Base-by-base conservation (phyloP, 2,888 invertebrate species). In the Caenorhabditis zanzibari region DNA sequence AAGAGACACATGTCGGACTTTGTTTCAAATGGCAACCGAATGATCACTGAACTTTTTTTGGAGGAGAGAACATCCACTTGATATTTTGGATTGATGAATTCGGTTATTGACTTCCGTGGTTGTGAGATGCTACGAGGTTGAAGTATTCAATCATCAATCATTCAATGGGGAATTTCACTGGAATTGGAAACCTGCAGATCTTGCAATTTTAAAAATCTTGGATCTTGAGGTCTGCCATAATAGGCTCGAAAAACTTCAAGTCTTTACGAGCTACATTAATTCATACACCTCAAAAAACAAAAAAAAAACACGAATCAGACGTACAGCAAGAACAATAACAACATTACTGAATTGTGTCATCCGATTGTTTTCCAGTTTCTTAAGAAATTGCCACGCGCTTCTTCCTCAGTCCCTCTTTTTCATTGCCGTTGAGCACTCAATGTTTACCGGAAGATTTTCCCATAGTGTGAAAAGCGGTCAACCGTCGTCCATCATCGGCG, bases 401-500 rank as follows among this genome's bases (percentile, higher is more conserved):
- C 54, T 58, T 56, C 47, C 49, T 76, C 63, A 1, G 22, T 54
- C 54, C 5, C 54, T 26, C 49, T 49, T 16, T 14, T 71, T n/a
- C 47, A 58, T 52, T 77, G 61, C 68, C 79, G 71, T 47, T 71
- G 64, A 79, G 71, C 79, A 64, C 64, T 47, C 71, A 71, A 64
- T 79, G 79, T 79, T 79, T 79, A 79, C 79, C 63, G 79, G 79
- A 79, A 79, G 79, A 79, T 64, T 79, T 63, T 41, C 32, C 59
- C 61, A 44, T 59, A 71, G 79, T 79, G 79, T 79, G 79, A 79
- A 79, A 79, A 79, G 79, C 64, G 79, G 71, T 79, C 79, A 79
- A 64, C 72, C 59, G 72, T 56, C 79, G 77, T 69, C 76, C 76
- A 76, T 76, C 77, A 58, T 64, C 71, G 71, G 79, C 71, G 71